Evolutionary conservation across 2,113 vertebrate genomes (phyloP).

Genomic region (Myotis yumanensis): DNA sequence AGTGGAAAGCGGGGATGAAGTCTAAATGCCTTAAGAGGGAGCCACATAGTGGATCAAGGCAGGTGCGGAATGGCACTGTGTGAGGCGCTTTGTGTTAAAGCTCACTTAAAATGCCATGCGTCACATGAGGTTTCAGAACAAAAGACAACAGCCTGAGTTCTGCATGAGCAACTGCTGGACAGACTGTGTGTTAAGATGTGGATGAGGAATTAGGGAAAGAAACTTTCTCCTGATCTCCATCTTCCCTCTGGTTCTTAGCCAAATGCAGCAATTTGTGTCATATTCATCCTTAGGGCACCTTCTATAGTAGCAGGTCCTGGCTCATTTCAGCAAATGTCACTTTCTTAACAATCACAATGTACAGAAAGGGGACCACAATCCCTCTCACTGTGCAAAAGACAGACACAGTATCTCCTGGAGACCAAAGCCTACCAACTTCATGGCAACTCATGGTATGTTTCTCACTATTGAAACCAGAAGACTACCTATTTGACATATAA

Average conservation of each 20-base stretch:
- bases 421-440: not conserved
- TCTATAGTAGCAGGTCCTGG: not conserved
- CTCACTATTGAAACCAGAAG: not conserved
- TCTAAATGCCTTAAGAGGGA: not conserved
- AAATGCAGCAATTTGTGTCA: not conserved
- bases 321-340: slow-evolving; percentile 33
- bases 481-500: not conserved
- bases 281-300: not conserved
- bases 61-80: not conserved
- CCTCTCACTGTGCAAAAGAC: not conserved
- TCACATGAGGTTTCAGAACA: slow-evolving; percentile 14
- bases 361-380: not conserved
- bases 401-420: not conserved
- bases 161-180: not conserved
- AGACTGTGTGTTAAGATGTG: not conserved
- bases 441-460: not conserved
- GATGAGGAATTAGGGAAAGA: not conserved
- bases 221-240: not conserved
- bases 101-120: slow-evolving; percentile 18
- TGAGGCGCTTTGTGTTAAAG: not conserved
- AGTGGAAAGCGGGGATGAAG: not conserved
- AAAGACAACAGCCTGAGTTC: slow-evolving; percentile 36
- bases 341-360: not conserved
- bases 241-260: not conserved
- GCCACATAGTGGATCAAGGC: not conserved